Conservation (phyloP, 2,888 invertebrate genomes). For the Melanostoma mellinum region DNA sequence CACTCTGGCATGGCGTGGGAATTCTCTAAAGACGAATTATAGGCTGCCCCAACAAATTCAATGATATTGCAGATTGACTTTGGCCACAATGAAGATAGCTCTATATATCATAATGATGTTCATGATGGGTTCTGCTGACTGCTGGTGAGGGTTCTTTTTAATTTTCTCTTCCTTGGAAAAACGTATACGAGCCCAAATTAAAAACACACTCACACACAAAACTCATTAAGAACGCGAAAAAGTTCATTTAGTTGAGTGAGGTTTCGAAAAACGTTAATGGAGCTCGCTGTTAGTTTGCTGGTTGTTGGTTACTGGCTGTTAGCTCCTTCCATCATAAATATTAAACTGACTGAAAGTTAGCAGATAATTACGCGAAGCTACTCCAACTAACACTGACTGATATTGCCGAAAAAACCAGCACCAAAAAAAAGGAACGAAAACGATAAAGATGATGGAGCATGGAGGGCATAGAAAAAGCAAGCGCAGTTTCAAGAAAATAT, state of each 20-base stretch:
- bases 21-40: conserved; percentile 56
- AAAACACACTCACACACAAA: conserved; percentile 72
- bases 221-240: conserved; percentile 73
- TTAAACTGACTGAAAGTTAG: conserved; percentile 73
- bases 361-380: conserved; percentile 73
- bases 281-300: conserved; percentile 48
- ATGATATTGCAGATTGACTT: conserved; percentile 71
- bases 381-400: conserved; percentile 73
- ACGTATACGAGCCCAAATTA: conserved; percentile 68
- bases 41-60: conserved; percentile 60
- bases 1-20: conserved; percentile 61
- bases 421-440: conserved; percentile 10
- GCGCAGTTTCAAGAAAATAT: conserved; percentile 55
- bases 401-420: conserved; percentile 65
- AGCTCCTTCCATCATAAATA: conserved; percentile 71
- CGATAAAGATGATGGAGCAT: conserved; percentile 55
- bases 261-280: conserved; percentile 73
- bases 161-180: conserved; percentile 73
- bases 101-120: conserved; percentile 69
- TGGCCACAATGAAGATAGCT: conserved; percentile 67
- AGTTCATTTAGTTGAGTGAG: conserved; percentile 73
- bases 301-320: conserved; percentile 52
- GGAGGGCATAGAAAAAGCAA: conserved; percentile 49
- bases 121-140: conserved; percentile 59
- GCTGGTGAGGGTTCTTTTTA: conserved; percentile 67